These are phyloP conservation scores for Geothlypis trichas DNA, from an alignment of 2,113 vertebrate species.

Conservation along the genomic window DNA sequence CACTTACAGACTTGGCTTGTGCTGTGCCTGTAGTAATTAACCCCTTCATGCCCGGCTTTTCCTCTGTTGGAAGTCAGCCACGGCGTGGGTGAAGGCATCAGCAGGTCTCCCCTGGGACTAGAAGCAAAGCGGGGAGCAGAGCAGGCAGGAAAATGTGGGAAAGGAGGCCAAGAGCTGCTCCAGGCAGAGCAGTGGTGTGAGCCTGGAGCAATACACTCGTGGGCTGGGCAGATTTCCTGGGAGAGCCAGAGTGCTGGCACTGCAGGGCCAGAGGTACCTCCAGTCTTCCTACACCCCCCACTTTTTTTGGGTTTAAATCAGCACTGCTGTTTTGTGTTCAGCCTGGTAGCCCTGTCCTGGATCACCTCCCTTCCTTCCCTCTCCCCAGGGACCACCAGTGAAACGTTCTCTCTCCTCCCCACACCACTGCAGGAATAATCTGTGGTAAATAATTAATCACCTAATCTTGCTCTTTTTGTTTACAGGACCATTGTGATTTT, in stretches of 20 bases:
- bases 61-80: background rate
- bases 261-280: background rate
- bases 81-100: background rate
- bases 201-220: background rate
- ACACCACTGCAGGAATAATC: background rate
- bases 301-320: background rate
- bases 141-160: background rate
- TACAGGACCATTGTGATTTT: background rate
- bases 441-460: background rate
- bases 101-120: background rate
- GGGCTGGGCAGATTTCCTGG: background rate
- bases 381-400: background rate
- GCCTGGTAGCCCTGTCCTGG: background rate
- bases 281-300: accelerated
- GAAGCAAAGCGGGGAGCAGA: background rate
- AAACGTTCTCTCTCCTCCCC: background rate
- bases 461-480: background rate
- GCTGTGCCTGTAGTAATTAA: slow-evolving; percentile 43
- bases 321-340: background rate
- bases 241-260: background rate
- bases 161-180: background rate
- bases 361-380: background rate
- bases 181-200: background rate
- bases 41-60: background rate
- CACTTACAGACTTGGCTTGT: slow-evolving; percentile 54